Evolutionary conservation across 2,797 vertebrate genomes (phyloP).

Genomic region (Serranus cabrilla): DNA sequence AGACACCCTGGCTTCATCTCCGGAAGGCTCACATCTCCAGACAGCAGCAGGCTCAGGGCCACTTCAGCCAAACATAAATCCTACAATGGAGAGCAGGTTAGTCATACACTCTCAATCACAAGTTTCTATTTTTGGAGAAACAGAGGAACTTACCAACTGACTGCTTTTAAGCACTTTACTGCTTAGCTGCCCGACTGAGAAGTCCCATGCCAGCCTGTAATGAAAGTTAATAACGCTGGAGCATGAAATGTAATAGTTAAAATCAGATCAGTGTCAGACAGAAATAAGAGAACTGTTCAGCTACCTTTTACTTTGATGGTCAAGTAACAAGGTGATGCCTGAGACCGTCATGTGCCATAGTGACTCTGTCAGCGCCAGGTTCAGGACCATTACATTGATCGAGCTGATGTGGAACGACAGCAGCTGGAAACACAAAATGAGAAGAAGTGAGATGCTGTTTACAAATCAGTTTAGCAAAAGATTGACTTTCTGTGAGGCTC

Average conservation of each 20-base stretch:
- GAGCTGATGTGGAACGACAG: conserved; percentile 94
- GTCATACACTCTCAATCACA: neutral
- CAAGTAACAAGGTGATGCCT: conserved; percentile 89
- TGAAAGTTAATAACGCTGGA: neutral
- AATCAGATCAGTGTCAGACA: neutral
- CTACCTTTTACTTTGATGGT: conserved; percentile 92
- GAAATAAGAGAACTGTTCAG: neutral
- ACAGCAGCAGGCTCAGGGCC: conserved; percentile 90
- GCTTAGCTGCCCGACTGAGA: conserved; percentile 92
- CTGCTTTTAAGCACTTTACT: conserved; percentile 98
- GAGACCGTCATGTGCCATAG: conserved; percentile 96
- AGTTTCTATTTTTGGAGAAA: neutral
- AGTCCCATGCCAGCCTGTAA: conserved; percentile 88
- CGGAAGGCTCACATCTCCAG: conserved; percentile 88
- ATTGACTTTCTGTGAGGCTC: neutral
- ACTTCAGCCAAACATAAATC: conserved; percentile 95
- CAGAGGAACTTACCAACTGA: conserved; percentile 87
- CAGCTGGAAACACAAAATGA: conserved; percentile 80
- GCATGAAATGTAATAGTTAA: neutral
- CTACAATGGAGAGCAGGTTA: conserved; percentile 72
- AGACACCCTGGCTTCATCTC: conserved; percentile 86
- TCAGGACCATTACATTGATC: conserved; percentile 96
- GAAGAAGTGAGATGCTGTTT: conserved; percentile 10
- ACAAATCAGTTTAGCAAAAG: neutral
- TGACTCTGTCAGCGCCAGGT: conserved; percentile 92